phyloP scores from a whole-genome alignment of 2,888 invertebrate species.

The Eurytoma adleriae region DNA sequence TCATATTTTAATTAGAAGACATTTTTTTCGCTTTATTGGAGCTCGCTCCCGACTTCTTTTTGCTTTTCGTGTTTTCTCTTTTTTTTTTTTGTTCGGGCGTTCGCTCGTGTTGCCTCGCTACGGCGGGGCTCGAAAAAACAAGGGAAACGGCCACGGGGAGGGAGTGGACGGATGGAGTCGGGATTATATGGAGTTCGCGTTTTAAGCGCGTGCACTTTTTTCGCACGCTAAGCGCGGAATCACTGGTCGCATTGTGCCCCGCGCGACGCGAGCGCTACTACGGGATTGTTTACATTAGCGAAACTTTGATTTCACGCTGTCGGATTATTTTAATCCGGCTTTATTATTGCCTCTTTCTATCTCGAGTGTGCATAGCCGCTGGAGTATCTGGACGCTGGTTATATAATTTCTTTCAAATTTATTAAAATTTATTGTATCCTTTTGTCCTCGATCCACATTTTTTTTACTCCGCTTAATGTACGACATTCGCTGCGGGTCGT shows the following conservation, averaged over 20 bases:
- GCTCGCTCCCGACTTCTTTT: constrained; percentile 3
- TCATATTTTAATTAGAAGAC: constrained; percentile 59
- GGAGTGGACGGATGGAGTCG: constrained; percentile 8
- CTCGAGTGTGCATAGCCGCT: neutral
- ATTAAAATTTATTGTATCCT: constrained; percentile 34
- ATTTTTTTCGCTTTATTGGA: constrained; percentile 54
- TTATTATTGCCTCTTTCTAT: constrained; percentile 6
- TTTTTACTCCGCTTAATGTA: constrained; percentile 41
- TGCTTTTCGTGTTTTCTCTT: constrained; percentile 1
- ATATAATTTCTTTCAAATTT: constrained; percentile 39
- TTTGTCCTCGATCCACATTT: constrained; percentile 49
- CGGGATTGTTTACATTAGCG: constrained; percentile 45
- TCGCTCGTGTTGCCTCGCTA: neutral
- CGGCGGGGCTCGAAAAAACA: constrained; percentile 8
- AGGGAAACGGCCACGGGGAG: neutral
- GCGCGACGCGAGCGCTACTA: constrained; percentile 3
- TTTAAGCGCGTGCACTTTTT: constrained; percentile 36
- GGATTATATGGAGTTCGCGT: constrained; percentile 33
- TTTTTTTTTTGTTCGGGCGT: constrained; percentile 10
- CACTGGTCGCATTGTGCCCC: constrained; percentile 15
- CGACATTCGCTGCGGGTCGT: neutral
- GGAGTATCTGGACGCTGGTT: constrained; percentile 7
- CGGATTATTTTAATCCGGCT: constrained; percentile 51
- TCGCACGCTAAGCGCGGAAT: constrained; percentile 35
- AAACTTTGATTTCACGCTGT: constrained; percentile 52